These are phyloP conservation scores for Hololepta plana DNA, from an alignment of 2,888 invertebrate genomes.

Conservation along the genomic window DNA sequence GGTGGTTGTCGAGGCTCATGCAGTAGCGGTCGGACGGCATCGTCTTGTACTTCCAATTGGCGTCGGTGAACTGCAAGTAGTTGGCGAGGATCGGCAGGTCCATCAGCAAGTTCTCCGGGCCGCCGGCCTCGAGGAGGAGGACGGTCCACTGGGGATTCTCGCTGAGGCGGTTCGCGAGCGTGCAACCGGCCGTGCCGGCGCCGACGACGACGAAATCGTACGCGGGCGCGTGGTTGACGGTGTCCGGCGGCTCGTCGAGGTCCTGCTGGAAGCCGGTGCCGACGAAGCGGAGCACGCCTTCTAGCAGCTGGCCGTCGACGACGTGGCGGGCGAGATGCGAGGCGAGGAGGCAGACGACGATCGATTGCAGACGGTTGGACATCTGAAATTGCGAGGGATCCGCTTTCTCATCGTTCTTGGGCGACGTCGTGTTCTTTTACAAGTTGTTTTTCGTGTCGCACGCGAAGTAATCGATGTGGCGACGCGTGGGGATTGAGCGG, in stretches of 20 bases:
- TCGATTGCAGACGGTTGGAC: too few relatives aligned
- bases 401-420: too few relatives aligned
- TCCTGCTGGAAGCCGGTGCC: constrained; percentile 33
- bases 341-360: too few relatives aligned
- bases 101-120: constrained; percentile 49
- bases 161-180: constrained; percentile 51
- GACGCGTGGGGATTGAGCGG: too few relatives aligned
- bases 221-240: constrained; percentile 30
- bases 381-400: too few relatives aligned
- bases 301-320: too few relatives aligned
- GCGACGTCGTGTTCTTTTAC: too few relatives aligned
- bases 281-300: constrained; percentile 34
- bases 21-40: constrained; percentile 56
- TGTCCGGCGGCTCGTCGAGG: constrained; percentile 35
- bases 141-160: constrained; percentile 51
- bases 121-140: constrained; percentile 55
- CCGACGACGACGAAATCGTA: constrained; percentile 67
- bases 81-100: constrained; percentile 58
- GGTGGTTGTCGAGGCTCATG: constrained; percentile 52
- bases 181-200: constrained; percentile 65
- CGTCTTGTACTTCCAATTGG: constrained; percentile 70
- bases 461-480: too few relatives aligned
- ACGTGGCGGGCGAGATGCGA: too few relatives aligned
- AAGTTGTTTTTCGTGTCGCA: too few relatives aligned
- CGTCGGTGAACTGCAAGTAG: constrained; percentile 48